These are phyloP conservation scores for Nasua narica DNA, from an alignment of 2,797 vertebrate genomes.

Conservation along the genomic window DNA sequence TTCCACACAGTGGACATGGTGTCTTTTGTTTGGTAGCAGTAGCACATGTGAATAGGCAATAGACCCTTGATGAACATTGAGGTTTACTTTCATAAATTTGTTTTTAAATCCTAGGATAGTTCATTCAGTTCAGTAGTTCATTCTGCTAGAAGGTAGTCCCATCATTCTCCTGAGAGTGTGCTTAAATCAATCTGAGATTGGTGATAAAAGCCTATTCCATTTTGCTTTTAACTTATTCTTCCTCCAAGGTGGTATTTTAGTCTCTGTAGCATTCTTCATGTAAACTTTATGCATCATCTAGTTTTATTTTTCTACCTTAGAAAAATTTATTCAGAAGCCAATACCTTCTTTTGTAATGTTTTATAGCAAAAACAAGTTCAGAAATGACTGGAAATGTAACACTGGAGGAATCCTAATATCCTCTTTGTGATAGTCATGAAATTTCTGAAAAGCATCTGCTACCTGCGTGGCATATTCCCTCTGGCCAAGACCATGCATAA, in stretches of 20 bases:
- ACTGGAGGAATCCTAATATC: not conserved
- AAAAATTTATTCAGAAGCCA: conserved; percentile 2
- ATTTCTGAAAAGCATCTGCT: conserved; percentile 19
- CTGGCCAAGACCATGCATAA: not conserved
- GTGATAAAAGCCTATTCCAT: not conserved
- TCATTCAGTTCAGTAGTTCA: not conserved
- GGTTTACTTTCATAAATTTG: not conserved
- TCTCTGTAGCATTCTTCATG: not conserved
- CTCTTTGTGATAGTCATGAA: not conserved
- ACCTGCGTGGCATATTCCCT: not conserved
- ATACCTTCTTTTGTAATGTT: not conserved
- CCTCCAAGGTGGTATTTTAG: not conserved
- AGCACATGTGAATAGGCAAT: not conserved
- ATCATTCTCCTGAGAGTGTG: not conserved
- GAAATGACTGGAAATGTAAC: not conserved
- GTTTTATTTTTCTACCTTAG: conserved; percentile 35
- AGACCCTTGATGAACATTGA: not conserved
- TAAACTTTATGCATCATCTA: not conserved
- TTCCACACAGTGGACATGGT: not conserved
- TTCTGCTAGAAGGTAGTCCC: not conserved
- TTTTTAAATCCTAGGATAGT: not conserved
- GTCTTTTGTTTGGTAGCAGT: not conserved
- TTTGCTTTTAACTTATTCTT: conserved; percentile 23
- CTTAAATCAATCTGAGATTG: not conserved
- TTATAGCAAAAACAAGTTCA: not conserved